Conservation (phyloP, 2,113 vertebrate genomes). For the Mesembrinibis cayennensis region DNA sequence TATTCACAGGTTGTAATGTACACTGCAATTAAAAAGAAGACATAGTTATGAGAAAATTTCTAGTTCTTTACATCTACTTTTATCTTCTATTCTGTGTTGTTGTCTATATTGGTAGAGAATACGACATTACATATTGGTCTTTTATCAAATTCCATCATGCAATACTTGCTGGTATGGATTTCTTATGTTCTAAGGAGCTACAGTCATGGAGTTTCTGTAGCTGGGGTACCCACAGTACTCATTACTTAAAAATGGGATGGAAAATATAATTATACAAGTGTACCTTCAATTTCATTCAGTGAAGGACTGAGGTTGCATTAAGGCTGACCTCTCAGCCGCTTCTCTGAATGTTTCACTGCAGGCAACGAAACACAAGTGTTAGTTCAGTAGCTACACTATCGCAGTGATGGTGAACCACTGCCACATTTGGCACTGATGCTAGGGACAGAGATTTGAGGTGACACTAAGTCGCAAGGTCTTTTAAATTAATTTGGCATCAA, state of each 20-base stretch:
- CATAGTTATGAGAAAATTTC: not conserved
- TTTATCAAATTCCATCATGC: not conserved
- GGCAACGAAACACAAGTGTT: not conserved
- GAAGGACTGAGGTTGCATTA: not conserved
- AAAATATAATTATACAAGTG: not conserved
- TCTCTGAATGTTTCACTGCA: not conserved
- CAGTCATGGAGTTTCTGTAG: not conserved
- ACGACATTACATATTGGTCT: rapidly evolving
- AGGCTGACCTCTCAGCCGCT: not conserved
- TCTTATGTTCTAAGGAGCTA: not conserved
- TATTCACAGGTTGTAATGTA: not conserved
- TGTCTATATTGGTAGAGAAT: not conserved
- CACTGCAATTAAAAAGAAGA: not conserved
- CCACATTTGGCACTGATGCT: not conserved
- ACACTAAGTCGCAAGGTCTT: not conserved
- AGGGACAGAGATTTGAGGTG: not conserved
- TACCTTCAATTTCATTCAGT: not conserved
- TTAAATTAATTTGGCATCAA: not conserved
- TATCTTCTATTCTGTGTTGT: not conserved
- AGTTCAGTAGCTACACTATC: not conserved
- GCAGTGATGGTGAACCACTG: not conserved
- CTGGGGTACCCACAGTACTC: not conserved
- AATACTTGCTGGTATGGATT: not conserved
- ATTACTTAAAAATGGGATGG: not conserved
- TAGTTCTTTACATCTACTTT: not conserved